Evolutionary conservation across 2,113 vertebrate species (phyloP).

Genomic region (Poecile atricapillus): DNA sequence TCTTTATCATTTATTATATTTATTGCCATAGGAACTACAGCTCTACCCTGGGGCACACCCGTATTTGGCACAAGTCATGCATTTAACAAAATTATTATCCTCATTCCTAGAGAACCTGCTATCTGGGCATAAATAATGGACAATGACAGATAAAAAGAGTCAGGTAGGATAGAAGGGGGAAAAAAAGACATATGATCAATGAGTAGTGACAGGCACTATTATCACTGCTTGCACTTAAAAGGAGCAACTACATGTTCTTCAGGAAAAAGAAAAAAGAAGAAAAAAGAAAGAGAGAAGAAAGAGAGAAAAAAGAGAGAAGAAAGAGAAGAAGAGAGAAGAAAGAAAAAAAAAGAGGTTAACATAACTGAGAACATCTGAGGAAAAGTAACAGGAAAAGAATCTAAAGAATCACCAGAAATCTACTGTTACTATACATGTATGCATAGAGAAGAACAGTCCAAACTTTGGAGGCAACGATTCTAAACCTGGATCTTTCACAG

Average conservation of each 20-base stretch:
- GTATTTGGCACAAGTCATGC: not conserved
- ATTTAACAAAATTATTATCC: not conserved
- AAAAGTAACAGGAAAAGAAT: not conserved
- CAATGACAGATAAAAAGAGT: not conserved
- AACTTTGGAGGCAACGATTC: not conserved
- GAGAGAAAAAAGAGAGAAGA: not conserved
- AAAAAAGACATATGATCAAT: not conserved
- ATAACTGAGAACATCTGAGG: not conserved
- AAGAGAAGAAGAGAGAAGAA: not conserved
- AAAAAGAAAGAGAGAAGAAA: not conserved
- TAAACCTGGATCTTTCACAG: not conserved
- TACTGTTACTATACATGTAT: not conserved
- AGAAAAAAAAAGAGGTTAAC: not conserved
- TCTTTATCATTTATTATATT: not conserved
- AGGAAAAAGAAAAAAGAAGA: fast-evolving
- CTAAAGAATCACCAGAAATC: not conserved
- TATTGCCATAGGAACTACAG: not conserved
- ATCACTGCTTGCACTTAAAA: not conserved
- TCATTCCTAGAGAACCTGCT: not conserved
- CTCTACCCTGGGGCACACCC: not conserved
- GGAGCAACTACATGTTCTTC: not conserved
- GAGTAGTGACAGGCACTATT: not conserved
- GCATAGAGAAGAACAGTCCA: not conserved
- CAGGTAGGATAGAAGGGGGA: not conserved
- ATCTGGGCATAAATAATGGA: not conserved